Conservation (phyloP, 2,888 invertebrate genomes). For the Hirtodrosophila histrioides region DNA sequence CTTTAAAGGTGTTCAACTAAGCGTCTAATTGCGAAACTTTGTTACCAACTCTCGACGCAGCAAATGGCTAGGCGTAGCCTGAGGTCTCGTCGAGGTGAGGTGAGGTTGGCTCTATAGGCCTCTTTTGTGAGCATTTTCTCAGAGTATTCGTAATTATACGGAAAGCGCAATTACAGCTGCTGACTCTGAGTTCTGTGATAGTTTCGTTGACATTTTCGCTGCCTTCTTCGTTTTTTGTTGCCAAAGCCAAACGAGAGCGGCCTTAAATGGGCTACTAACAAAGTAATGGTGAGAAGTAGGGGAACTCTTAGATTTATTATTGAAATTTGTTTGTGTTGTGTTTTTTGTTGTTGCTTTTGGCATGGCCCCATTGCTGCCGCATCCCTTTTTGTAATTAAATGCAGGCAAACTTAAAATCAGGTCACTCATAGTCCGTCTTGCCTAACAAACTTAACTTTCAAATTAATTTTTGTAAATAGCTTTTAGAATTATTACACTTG, state of each 20-base stretch:
- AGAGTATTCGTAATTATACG: constrained; percentile 42
- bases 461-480: constrained; percentile 69
- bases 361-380: constrained; percentile 19
- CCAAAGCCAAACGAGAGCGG: too few relatives aligned
- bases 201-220: constrained; percentile 43
- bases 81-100: background rate
- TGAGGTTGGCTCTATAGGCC: background rate
- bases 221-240: constrained; percentile 24
- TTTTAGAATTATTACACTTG: constrained; percentile 54
- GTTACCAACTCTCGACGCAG: background rate
- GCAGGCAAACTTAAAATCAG: constrained; percentile 69
- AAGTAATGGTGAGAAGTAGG: constrained; percentile 1
- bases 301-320: constrained; percentile 60
- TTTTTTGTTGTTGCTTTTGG: constrained; percentile 45
- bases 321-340: constrained; percentile 68
- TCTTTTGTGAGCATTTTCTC: constrained; percentile 16
- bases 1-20: background rate
- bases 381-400: constrained; percentile 71
- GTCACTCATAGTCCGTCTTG: constrained; percentile 49
- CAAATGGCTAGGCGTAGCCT: background rate
- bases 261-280: constrained; percentile 24
- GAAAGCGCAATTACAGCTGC: constrained; percentile 48
- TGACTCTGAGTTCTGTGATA: constrained; percentile 17
- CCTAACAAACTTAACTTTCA: constrained; percentile 56
- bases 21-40: background rate